Evolutionary conservation across 1,140 invertebrate genomes (phyloP).

Genomic region (Holcopasites calliopsidis): DNA sequence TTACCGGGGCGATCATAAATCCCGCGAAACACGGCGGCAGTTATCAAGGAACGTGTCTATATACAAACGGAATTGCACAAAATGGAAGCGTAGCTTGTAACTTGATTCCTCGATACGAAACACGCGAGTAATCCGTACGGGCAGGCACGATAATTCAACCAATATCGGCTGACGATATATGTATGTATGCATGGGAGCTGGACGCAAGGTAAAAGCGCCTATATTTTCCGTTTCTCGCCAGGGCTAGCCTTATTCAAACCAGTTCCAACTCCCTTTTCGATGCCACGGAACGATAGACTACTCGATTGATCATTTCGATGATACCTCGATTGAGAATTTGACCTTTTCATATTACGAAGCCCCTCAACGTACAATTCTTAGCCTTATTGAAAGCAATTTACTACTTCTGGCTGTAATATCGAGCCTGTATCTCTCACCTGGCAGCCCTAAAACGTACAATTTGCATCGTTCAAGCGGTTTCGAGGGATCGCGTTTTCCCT

Average conservation of each 20-base stretch:
- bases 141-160: slow-evolving; percentile 55
- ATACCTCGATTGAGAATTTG: not conserved
- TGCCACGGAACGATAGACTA: slow-evolving; percentile 24
- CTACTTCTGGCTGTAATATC: not conserved
- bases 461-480: not conserved
- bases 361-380: slow-evolving; percentile 20
- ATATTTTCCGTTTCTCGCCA: slow-evolving; percentile 12
- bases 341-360: slow-evolving; percentile 25
- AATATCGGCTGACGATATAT: slow-evolving; percentile 31
- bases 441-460: not conserved
- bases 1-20: slow-evolving; percentile 53
- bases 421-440: not conserved
- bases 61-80: slow-evolving; percentile 60
- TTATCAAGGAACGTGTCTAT: slow-evolving; percentile 62
- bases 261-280: not conserved
- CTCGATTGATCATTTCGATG: slow-evolving; percentile 38
- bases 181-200: not conserved
- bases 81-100: slow-evolving; percentile 62
- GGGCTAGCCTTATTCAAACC: too few species aligned
- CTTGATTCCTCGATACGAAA: slow-evolving; percentile 58
- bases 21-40: slow-evolving; percentile 45
- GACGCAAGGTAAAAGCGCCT: slow-evolving; percentile 8
- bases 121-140: slow-evolving; percentile 55
- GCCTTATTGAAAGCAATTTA: slow-evolving; percentile 25
- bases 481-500: not conserved